A percentile compares a stretch with the other conserved stretches of the same genome.
These are phyloP conservation scores for Heterodera filipjevi DNA, from an alignment of 2,888 invertebrate species.

Conservation along the genomic window DNA sequence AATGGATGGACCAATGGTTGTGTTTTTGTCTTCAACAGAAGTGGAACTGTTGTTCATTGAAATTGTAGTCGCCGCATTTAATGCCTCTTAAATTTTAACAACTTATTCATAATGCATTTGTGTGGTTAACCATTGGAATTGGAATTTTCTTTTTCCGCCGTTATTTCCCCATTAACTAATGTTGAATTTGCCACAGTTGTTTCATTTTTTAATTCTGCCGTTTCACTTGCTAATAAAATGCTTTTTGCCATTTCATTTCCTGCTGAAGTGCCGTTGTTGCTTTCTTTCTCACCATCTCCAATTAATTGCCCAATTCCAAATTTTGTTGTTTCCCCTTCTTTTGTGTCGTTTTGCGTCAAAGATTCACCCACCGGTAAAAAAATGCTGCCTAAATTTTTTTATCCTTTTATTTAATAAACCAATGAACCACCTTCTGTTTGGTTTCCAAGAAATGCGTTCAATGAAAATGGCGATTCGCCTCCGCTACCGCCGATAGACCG, in stretches of 20 bases:
- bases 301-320: conserved; percentile 18
- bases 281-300: conserved; percentile 13
- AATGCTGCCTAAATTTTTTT: conserved; percentile 9
- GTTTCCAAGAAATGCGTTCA: conserved; percentile 25
- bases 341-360: not conserved
- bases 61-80: not conserved
- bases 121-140: not conserved
- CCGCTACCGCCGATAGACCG: not conserved
- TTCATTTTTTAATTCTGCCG: conserved; percentile 8
- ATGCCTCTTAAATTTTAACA: not conserved
- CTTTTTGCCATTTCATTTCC: not conserved
- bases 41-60: not conserved
- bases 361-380: not conserved
- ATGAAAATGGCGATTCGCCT: conserved; percentile 18
- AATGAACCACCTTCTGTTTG: not conserved
- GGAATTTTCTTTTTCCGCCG: not conserved
- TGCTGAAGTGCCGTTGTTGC: not conserved
- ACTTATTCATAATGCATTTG: not conserved
- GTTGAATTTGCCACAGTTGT: not conserved
- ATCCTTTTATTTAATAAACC: not conserved
- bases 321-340: not conserved
- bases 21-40: not conserved
- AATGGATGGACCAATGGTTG: not conserved
- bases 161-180: not conserved
- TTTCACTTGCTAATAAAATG: not conserved